Conservation (phyloP, 92 coral and sea anemone species). For the Hydrozoanthus gracilis region DNA sequence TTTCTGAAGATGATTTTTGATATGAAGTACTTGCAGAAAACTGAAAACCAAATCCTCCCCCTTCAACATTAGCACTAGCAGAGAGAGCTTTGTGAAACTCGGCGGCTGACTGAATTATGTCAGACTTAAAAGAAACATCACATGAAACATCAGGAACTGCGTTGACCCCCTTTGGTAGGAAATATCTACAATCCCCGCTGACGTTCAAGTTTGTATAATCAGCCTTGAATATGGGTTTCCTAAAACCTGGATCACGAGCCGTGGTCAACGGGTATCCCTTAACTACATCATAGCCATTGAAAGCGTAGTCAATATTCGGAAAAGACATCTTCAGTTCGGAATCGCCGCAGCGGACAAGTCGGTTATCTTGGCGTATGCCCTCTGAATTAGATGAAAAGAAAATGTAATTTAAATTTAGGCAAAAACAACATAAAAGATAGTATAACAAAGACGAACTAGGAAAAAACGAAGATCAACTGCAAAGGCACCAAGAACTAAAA, state of each 20-base stretch:
- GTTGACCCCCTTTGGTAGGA: not conserved
- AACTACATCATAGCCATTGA: not conserved
- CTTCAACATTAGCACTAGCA: not conserved
- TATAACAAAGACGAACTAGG: no score
- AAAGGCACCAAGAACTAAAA: no score
- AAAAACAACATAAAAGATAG: no score
- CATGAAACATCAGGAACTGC: not conserved
- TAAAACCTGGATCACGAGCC: slow-evolving; percentile 1
- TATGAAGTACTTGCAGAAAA: slow-evolving; percentile 68
- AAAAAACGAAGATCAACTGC: no score
- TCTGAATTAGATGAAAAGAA: no score
- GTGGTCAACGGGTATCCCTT: not conserved
- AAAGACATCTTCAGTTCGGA: not conserved
- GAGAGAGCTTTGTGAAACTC: not conserved
- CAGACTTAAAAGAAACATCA: no score
- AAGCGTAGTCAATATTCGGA: not conserved
- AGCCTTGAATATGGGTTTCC: not conserved
- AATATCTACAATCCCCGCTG: not conserved
- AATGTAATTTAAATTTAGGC: no score
- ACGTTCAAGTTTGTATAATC: not conserved
- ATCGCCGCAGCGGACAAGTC: not conserved
- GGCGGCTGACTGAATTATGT: not conserved
- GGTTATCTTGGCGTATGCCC: no score
- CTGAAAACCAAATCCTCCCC: slow-evolving; percentile 55
- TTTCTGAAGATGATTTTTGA: slow-evolving; percentile 33